Conservation (phyloP, 2,797 vertebrate genomes). For the Heteromormyrus szaboi region DNA sequence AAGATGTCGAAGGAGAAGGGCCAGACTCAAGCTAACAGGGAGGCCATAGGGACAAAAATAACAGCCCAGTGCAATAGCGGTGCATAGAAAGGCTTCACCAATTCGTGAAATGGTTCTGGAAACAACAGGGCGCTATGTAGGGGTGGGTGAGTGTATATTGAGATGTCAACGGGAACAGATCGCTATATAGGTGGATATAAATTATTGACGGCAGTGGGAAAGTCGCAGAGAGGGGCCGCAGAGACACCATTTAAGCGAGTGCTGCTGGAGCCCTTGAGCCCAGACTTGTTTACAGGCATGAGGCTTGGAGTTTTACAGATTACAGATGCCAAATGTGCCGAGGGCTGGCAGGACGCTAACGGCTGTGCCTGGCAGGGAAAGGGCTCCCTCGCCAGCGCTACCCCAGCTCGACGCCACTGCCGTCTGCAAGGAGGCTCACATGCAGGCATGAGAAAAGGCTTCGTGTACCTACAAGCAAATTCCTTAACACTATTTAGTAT, state of each 20-base stretch:
- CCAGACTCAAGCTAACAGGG: not conserved
- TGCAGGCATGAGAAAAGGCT: not conserved
- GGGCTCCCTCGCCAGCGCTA: not conserved
- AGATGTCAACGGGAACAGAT: not conserved
- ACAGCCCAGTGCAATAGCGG: not conserved
- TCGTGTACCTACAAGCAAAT: not conserved
- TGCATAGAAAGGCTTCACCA: not conserved
- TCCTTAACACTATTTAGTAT: conserved; percentile 11
- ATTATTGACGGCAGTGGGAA: not conserved
- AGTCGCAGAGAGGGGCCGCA: not conserved
- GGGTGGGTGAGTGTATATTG: not conserved
- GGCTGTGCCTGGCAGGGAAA: not conserved
- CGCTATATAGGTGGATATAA: not conserved
- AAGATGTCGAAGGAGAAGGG: not conserved
- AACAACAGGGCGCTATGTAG: not conserved
- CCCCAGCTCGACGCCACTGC: not conserved
- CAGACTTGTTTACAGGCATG: not conserved
- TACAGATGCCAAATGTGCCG: not conserved
- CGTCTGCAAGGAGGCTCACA: not conserved
- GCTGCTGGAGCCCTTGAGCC: not conserved
- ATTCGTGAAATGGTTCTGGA: not conserved
- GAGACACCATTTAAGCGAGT: not conserved
- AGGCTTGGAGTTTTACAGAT: not conserved
- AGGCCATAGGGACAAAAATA: not conserved
- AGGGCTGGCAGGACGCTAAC: not conserved